phyloP scores from a whole-genome alignment of 2,888 invertebrate species.

The Bimastos eiseni region DNA sequence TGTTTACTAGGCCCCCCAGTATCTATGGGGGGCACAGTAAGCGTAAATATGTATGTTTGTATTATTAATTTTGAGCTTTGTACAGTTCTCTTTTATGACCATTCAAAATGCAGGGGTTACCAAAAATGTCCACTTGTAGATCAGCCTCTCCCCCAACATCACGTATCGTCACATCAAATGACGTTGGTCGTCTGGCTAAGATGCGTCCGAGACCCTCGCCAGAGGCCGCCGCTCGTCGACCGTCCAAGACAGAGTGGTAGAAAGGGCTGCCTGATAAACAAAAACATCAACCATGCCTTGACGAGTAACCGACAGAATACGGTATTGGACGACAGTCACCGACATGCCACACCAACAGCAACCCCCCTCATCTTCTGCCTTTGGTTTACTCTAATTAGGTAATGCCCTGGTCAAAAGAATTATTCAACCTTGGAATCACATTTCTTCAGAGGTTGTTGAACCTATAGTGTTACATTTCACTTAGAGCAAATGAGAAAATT shows the following conservation, averaged over 20 bases:
- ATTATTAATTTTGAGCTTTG: background rate
- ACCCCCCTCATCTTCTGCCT: background rate
- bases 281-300: background rate
- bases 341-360: background rate
- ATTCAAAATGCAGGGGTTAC: background rate
- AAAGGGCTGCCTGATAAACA: slow-evolving; percentile 50
- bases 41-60: too few relatives aligned
- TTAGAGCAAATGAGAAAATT: background rate
- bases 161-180: slow-evolving; percentile 64
- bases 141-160: slow-evolving; percentile 63
- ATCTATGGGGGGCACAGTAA: too few relatives aligned
- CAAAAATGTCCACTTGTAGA: slow-evolving; percentile 53
- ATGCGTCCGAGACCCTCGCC: slow-evolving; percentile 63
- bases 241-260: slow-evolving; percentile 49
- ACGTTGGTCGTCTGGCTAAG: slow-evolving; percentile 62
- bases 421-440: background rate
- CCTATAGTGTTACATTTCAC: background rate
- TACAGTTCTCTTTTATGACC: background rate
- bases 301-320: background rate
- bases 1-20: too few relatives aligned
- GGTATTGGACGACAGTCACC: background rate
- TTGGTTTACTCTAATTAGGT: background rate
- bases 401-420: too few relatives aligned
- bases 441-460: background rate
- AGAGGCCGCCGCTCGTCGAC: slow-evolving; percentile 46